These are phyloP conservation scores for Orius laevigatus DNA, from an alignment of 1,140 invertebrate species.

Conservation along the genomic window DNA sequence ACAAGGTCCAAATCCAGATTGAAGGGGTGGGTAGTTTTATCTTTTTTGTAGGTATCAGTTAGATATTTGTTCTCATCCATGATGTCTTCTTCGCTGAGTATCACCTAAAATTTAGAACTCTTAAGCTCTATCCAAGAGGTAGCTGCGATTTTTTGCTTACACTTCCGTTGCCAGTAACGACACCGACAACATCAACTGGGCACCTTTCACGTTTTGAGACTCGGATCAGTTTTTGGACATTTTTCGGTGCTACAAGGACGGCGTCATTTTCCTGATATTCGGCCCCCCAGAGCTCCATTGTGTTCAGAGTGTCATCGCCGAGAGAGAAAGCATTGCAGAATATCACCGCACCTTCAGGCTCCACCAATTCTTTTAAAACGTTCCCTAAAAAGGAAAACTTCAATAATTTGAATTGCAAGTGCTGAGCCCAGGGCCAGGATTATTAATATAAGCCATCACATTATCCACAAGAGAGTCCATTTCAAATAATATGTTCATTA, in stretches of 20 bases:
- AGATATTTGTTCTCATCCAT: slow-evolving; percentile 26
- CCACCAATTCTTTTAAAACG: slow-evolving; percentile 90
- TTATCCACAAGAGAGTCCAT: neutral
- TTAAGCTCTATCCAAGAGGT: neutral
- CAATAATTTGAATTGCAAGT: neutral
- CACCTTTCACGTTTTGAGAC: slow-evolving; percentile 80
- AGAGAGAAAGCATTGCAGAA: slow-evolving; percentile 74
- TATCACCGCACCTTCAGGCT: slow-evolving; percentile 83
- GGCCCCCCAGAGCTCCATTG: slow-evolving; percentile 90
- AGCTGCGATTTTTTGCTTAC: slow-evolving; percentile 32
- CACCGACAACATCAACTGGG: slow-evolving; percentile 82
- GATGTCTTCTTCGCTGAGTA: slow-evolving; percentile 46
- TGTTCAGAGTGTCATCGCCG: slow-evolving; percentile 85
- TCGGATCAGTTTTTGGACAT: slow-evolving; percentile 44
- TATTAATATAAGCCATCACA: neutral
- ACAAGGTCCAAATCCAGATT: slow-evolving; percentile 80
- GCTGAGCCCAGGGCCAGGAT: neutral
- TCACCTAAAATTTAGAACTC: slow-evolving; percentile 27
- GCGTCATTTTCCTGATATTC: slow-evolving; percentile 97
- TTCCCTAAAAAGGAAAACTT: slow-evolving; percentile 44
- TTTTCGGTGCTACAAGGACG: slow-evolving; percentile 50
- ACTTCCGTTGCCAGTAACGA: slow-evolving; percentile 72
- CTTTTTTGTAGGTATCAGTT: slow-evolving; percentile 20
- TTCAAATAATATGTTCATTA: slow-evolving; percentile 22
- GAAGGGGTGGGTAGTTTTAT: slow-evolving; percentile 40